A percentile compares a stretch with the other conserved stretches of the same genome.
phyloP scores from a whole-genome alignment of 1,140 invertebrate genomes.

The Aphidius gifuensis region DNA sequence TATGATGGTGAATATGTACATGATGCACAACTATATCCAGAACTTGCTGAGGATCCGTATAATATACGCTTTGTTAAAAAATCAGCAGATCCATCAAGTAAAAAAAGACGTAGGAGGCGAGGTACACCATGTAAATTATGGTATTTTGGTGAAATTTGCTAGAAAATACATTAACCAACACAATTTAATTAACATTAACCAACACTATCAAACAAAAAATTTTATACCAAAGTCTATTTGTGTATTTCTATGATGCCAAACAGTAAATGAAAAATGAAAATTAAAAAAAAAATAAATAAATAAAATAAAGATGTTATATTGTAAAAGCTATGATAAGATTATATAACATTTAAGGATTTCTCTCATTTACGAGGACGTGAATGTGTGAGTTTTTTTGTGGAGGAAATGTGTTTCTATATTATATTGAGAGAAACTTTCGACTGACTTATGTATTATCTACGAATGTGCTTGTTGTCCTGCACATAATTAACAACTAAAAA shows the following conservation, averaged over 20 bases:
- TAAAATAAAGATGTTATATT: slow-evolving; percentile 49
- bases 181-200: slow-evolving; percentile 27
- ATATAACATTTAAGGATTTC: slow-evolving; percentile 23
- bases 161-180: slow-evolving; percentile 29
- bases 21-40: slow-evolving; percentile 83
- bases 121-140: slow-evolving; percentile 52
- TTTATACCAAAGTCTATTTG: slow-evolving; percentile 66
- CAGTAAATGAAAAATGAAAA: slow-evolving; percentile 26
- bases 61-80: slow-evolving; percentile 88
- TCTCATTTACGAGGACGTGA: not conserved
- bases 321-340: slow-evolving; percentile 32
- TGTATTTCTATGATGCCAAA: slow-evolving; percentile 65
- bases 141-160: slow-evolving; percentile 58
- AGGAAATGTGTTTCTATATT: too few species aligned
- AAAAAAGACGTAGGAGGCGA: slow-evolving; percentile 62
- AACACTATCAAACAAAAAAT: slow-evolving; percentile 51
- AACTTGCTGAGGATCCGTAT: slow-evolving; percentile 92
- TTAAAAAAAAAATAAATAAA: slow-evolving; percentile 33
- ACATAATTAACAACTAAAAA: not conserved
- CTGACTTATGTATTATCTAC: slow-evolving; percentile 9
- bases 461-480: slow-evolving; percentile 4
- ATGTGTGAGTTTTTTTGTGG: not conserved
- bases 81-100: slow-evolving; percentile 62
- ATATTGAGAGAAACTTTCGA: slow-evolving; percentile 5
- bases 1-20: slow-evolving; percentile 91